Evolutionary conservation across 2,113 vertebrate genomes (phyloP), one percentile per base, ranked within the genome.

Genomic region (Macrotis lagotis): DNA sequence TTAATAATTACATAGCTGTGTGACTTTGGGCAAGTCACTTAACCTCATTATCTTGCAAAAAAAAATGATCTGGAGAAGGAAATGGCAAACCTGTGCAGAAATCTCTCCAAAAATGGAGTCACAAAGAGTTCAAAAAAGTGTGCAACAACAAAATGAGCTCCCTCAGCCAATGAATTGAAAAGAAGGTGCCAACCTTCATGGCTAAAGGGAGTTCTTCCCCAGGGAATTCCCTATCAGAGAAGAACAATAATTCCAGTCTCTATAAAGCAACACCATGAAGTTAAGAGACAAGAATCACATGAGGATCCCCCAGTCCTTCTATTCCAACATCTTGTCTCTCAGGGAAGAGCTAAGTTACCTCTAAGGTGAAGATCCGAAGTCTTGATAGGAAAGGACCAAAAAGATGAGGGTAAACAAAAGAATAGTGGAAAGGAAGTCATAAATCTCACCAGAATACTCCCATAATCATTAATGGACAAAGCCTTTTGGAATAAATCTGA

Each of bases 281-380:
- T 59, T 37, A 59, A 59, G 55, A 59, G 28, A 59, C 28, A 31
- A 66, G 10, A 66, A 4, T 9, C 31, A 26, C 6, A 53, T 53
- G 52, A 26, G 25, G 52, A 25, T 8, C 26, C 25, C 1, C 1
- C 8, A 53, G 25, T 8, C 28, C 55, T 66, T 66, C 55, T 31
- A 66, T 66, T 37, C 55, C 55, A 66, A 0, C 55, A 66, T 14
- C 31, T 37, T 37, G 11, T 31, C 28, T 66, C 55, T 66, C 52
- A 8, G 55, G 37, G 7, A 4, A 66, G 28, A 66, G 55, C 55
- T 37, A 66, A 66, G 11, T 14, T 66, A 66, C 55, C 55, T 1
- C 53, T 88, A 90, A 48, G 88, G 14, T 25, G 22, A 94, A 91
- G 51, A 83, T 28, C 48, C 92, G 96, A 96, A 50, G 83, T 8